Evolutionary conservation across 1,140 invertebrate genomes (phyloP).

Genomic region (Drosophila pandora): DNA sequence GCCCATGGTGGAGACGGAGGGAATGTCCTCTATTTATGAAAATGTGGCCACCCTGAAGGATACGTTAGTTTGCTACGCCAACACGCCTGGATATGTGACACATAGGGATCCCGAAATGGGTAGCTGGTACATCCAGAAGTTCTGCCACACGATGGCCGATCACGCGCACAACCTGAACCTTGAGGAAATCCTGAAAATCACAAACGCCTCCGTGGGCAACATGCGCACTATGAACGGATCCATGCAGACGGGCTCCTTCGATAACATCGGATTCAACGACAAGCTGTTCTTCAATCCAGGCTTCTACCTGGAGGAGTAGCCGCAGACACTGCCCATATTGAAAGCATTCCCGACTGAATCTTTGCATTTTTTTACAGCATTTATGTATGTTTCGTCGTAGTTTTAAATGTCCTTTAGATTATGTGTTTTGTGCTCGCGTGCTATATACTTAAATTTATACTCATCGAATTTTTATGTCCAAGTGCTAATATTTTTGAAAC

Average conservation of each 20-base stretch:
- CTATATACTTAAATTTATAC: conserved; percentile 5
- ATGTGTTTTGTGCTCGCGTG: conserved; percentile 27
- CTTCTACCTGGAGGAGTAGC: conserved; percentile 31
- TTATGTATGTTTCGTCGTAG: conserved; percentile 34
- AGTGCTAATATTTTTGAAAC: background rate
- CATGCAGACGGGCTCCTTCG: conserved; percentile 61
- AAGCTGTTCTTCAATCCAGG: conserved; percentile 79
- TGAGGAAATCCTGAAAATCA: conserved; percentile 87
- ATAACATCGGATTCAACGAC: conserved; percentile 67
- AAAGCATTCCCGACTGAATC: conserved; percentile 56
- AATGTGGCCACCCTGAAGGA: conserved; percentile 84
- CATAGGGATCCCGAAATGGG: conserved; percentile 87
- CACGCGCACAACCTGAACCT: conserved; percentile 87
- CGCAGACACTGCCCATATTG: conserved; percentile 20
- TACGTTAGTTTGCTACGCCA: conserved; percentile 88
- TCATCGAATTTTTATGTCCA: background rate
- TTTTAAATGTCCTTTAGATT: conserved; percentile 34
- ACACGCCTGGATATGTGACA: conserved; percentile 87
- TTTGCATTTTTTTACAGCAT: conserved; percentile 46
- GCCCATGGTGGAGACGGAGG: conserved; percentile 36
- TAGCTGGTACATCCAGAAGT: conserved; percentile 90
- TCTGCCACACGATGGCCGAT: conserved; percentile 90
- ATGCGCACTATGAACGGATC: conserved; percentile 16
- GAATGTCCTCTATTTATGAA: conserved; percentile 1
- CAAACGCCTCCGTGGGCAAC: conserved; percentile 78